A percentile compares a stretch with the other conserved stretches of the same genome.
phyloP scores from a whole-genome alignment of 2,113 vertebrate genomes.

The Phyllostomus hastatus region DNA sequence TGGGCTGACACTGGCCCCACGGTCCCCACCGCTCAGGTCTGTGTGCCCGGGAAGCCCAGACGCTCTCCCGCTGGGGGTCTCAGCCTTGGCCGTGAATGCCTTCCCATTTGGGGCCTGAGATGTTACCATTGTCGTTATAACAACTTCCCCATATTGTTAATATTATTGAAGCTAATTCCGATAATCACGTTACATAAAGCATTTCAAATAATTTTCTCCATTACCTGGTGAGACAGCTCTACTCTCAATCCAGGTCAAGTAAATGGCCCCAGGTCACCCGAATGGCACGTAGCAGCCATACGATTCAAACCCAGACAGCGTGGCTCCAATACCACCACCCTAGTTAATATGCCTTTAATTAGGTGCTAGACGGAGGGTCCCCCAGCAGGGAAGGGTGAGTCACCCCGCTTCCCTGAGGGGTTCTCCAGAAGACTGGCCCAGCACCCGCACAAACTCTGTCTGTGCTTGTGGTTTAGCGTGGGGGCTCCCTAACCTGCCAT shows the following conservation, averaged over 20 bases:
- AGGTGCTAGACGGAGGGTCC: not conserved
- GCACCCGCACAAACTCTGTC: not conserved
- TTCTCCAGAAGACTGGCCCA: not conserved
- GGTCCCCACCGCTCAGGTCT: no score
- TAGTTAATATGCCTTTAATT: rapidly evolving
- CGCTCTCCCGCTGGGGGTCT: not conserved
- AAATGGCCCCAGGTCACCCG: not conserved
- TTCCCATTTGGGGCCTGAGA: not conserved
- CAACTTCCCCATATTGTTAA: not conserved
- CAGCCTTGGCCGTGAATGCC: not conserved
- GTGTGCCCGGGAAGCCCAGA: no score
- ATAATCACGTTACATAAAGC: not conserved
- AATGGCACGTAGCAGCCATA: not conserved
- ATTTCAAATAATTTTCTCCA: not conserved
- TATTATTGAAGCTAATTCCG: not conserved
- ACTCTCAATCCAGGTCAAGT: not conserved
- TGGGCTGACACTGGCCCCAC: not conserved
- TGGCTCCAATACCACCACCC: not conserved
- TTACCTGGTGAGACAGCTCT: not conserved
- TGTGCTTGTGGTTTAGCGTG: no score
- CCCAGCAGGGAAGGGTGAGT: no score
- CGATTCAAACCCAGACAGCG: not conserved
- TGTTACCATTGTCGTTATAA: not conserved
- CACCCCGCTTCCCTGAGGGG: rapidly evolving
- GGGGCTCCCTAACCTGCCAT: not conserved